These are phyloP conservation scores for Tenebrosternarchus preto DNA, from an alignment of 2,113 vertebrate genomes.

Conservation along the genomic window DNA sequence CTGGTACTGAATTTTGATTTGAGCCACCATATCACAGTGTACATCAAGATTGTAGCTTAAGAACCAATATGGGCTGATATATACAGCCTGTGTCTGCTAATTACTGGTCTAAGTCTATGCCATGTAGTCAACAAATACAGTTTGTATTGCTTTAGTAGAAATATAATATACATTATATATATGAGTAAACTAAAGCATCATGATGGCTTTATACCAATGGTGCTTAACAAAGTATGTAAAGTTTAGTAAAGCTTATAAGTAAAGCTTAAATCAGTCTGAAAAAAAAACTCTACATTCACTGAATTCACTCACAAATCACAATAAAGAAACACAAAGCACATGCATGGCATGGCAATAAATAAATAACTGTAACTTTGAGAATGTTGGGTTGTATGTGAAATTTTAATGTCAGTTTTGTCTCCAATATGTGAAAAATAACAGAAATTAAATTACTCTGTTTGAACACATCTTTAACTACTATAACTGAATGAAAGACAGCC, in stretches of 20 bases:
- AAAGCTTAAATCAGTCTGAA: neutral
- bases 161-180: too few species aligned
- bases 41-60: neutral
- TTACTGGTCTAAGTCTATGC: neutral
- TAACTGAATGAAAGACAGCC: slow-evolving; percentile 35
- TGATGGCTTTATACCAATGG: too few species aligned
- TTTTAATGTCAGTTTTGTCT: slow-evolving; percentile 56
- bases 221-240: too few species aligned
- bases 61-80: neutral
- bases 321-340: neutral
- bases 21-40: neutral
- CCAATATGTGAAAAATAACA: slow-evolving; percentile 37
- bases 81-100: neutral
- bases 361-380: slow-evolving; percentile 39
- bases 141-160: neutral
- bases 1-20: neutral
- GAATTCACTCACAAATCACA: neutral
- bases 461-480: slow-evolving; percentile 25
- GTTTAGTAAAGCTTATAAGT: too few species aligned
- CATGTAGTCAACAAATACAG: neutral
- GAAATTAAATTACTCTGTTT: slow-evolving; percentile 27
- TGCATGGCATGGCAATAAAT: slow-evolving; percentile 34
- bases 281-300: neutral
- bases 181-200: too few species aligned
- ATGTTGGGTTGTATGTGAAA: slow-evolving; percentile 40